Evolutionary conservation across 2,888 invertebrate species (phyloP), one percentile per base, ranked within the genome.

Genomic region (Eupithecia abbreviata): DNA sequence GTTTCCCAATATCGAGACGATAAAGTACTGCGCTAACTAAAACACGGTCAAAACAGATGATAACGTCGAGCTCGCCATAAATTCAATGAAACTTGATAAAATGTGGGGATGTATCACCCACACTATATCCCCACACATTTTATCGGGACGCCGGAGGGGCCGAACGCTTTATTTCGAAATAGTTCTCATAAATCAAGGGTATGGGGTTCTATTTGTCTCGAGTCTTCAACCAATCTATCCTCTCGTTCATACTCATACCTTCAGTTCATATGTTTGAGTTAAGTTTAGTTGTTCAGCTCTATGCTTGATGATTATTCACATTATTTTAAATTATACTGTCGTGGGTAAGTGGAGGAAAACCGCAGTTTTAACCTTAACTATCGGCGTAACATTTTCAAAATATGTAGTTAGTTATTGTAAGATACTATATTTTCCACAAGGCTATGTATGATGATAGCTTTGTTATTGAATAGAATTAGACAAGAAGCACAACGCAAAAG

Each of bases 321-420:
- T 74, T 77, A 66, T 74, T 77, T 71, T 74, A 74, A 77, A 78
- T 75, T 74, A 73, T 72, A 77, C 69, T 51, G 72, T 80, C 80
- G 78, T 81, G 72, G 82, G 42, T 72, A 71, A 75, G 51, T 73
- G 62, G 73, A 86, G 86, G 84, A 85, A 86, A 85, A 85, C 83
- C 82, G 72, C 82, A 84, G 70, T 71, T 79, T 73, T 71, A 79
- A 73, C 74, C 74, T 73, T 71, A 71, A 70, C 73, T 73, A 77
- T 68, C 71, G 68, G 12, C 45, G 62, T 73, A 75, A 76, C 65
- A 72, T 78, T 78, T 76, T 76, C 76, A 76, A 67, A 75, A 51
- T 67, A 73, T 67, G 62, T 42, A 71, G 68, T 62, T 12, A 18
- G 30, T 62, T 62, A 30, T 10, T 30, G n/a, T 51, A 62, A 10